Evolutionary conservation across 92 coral and sea anemone species (phyloP), one percentile per base, ranked within the genome.

Genomic region (Meandrina meandrites): DNA sequence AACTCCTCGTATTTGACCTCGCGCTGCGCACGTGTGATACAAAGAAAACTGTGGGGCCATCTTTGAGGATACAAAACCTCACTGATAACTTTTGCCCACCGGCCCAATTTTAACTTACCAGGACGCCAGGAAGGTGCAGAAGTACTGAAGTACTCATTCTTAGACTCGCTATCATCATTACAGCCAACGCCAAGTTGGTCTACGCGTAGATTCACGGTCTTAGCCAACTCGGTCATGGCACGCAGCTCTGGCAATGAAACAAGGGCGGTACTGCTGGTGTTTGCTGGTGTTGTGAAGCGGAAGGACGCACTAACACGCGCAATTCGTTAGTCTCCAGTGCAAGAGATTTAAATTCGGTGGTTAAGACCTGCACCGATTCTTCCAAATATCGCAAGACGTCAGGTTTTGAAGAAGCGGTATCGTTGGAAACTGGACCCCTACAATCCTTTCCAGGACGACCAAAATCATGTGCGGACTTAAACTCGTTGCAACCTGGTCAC

Each of bases 71-170:
- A 79, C 48, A 79, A 40, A 40, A 79, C 83, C 14, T 32, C 73
- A 57, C 47, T 79, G 14, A 72, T 56, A 21, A 32, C 34, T 79
- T 79, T 79, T 30, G 83, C 83, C 50, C 28, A 48, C 22, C 32
- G 69, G 70, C 83, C 83, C 15, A 48, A 79, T 64, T 79, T 79
- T 37, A 79, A 79, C 83, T 79, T 79, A 79, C 71, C 83, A 64
- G 83, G 28, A 57, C 50, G 69, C 10, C 47, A 45, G 79, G 79
- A 8, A 19, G 79, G 79, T 75, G 79, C 27, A 22, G 70, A 24
- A 1, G 56, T 11, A 22, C 31, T 64, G 56, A 3, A 42, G 35
- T 60, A 7, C 79, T 76, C 60, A 76, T 16, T 48, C 56, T 76
- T 35, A 24, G 58, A 19, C 15, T 48, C 62, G 24, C 79, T 76